Base-by-base conservation (phyloP, 2,113 vertebrate genomes). In the Amazona guildingii region DNA sequence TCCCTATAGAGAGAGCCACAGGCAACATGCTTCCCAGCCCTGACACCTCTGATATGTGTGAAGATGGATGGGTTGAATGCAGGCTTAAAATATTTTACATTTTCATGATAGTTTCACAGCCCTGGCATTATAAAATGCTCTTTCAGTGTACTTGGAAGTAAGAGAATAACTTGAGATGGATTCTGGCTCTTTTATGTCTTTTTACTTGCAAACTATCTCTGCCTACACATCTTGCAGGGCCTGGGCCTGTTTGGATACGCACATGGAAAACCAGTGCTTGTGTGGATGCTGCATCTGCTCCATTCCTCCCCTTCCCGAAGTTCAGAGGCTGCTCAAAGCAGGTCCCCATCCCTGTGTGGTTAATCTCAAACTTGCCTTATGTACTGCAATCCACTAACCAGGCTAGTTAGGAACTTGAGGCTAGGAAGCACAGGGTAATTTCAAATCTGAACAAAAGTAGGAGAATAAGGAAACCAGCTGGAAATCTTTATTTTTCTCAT, bases 391-490 rank as follows among this genome's bases (percentile, higher is more conserved):
- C 67, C 68, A 51, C 82, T 88, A 90, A 90, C 93, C 93, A 88
- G 79, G 54, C 61, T 46, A 46, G 78, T 59, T 66, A 90, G n/a
- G 63, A 92, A 90, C 92, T 90, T 0, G 6, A 70, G 70, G 64
- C 76, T 57, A 74, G 64, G 88, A 93, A 88, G 77, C 84, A 94
- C 44, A 35, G 73, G 75, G 44, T 75, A 29, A 25, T 91, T 90
- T 70, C 13, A 67, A 94, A 88, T n/a, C 64, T 77, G 72, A 95
- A 94, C 92, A 94, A 92, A 95, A 97, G 90, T 59, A 49, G 41
- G 82, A 96, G 92, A 96, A 95, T 66, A 96, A 77, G 93, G 94
- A 95, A 97, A 93, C 72, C 92, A 95, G 85, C 79, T 95, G 93
- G 92, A 96, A 97, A 96, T 75, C 93, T 80, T 82, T 80, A 31